Evolutionary conservation across 2,888 invertebrate species (phyloP), one percentile per base, ranked within the genome.

Genomic region (Tenthredo notha): DNA sequence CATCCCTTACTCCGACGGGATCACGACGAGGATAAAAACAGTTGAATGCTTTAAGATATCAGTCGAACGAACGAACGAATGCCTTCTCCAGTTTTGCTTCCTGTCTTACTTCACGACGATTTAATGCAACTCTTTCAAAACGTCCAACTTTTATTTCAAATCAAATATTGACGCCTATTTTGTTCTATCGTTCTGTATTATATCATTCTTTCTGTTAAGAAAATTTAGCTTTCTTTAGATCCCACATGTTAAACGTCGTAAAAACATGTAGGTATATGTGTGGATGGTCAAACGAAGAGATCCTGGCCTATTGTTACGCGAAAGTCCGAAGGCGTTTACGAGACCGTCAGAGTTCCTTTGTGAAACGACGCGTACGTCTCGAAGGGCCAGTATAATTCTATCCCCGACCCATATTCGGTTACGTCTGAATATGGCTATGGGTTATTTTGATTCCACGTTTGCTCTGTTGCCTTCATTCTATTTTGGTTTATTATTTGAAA

Each of bases 391-490:
- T 43, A 43, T 21, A 10, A 47, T 78, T 67, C 67, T n/a, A 47
- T n/a, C 12, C 43, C 67, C n/a, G 47, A 58, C 77, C 85, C 82
- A 86, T 86, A 86, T 85, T 85, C 85, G 58, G 86, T 84, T 85
- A 85, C 86, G 67, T 67, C 33, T 43, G 82, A 85, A 80, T 84
- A 82, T 86, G 84, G 84, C 54, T 40, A 7, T 84, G 85, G 43
- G 67, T 61, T 58, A 83, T 83, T 80, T 86, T 80, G 86, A 86
- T 83, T 70, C 85, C 86, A 85, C 85, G 85, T 85, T 86, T 85
- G 50, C 85, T 84, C 43, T 67, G 84, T 85, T 83, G 82, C 70
- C 77, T 82, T 61, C 84, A 77, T 43, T 86, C 37, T 84, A 77
- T 85, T 85, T 74, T 40, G 47, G 70, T 80, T 84, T 29, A 40